Evolutionary conservation across 2,888 invertebrate genomes (phyloP).

Genomic region (Lepetodrilus schrolli): DNA sequence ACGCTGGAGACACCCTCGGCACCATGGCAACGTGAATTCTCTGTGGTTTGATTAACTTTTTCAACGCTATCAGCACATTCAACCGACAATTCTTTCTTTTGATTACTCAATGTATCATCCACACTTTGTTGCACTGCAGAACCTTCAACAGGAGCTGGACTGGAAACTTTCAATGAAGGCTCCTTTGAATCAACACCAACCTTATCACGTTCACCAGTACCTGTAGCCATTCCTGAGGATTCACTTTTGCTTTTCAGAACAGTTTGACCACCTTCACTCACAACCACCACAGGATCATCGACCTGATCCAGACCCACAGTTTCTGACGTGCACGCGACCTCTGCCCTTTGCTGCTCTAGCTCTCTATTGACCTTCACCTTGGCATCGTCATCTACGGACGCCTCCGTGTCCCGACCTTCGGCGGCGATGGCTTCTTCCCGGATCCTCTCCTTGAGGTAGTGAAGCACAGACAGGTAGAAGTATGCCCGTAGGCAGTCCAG

Average conservation of each 20-base stretch:
- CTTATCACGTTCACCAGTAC: background rate
- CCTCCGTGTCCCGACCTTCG: background rate
- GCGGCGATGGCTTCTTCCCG: constrained; percentile 20
- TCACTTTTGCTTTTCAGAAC: background rate
- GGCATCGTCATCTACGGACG: background rate
- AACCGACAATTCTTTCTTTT: background rate
- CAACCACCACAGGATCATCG: background rate
- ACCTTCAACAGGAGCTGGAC: no score
- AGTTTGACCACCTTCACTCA: background rate
- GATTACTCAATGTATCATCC: background rate
- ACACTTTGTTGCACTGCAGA: no score
- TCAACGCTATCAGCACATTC: background rate
- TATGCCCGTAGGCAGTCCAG: constrained; percentile 68
- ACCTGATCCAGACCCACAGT: background rate
- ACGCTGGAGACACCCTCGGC: background rate
- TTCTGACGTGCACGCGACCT: constrained; percentile 25
- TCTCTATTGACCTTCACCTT: background rate
- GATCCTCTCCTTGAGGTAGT: constrained; percentile 49
- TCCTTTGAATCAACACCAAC: no score
- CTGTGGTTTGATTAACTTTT: background rate
- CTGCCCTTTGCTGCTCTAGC: constrained; percentile 20
- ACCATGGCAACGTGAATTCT: background rate
- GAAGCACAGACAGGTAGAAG: constrained; percentile 63
- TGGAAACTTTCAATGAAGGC: no score
- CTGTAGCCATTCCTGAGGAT: background rate